These are phyloP conservation scores for Oncorhynchus mykiss DNA, from an alignment of 2,113 vertebrate species.

Conservation along the genomic window DNA sequence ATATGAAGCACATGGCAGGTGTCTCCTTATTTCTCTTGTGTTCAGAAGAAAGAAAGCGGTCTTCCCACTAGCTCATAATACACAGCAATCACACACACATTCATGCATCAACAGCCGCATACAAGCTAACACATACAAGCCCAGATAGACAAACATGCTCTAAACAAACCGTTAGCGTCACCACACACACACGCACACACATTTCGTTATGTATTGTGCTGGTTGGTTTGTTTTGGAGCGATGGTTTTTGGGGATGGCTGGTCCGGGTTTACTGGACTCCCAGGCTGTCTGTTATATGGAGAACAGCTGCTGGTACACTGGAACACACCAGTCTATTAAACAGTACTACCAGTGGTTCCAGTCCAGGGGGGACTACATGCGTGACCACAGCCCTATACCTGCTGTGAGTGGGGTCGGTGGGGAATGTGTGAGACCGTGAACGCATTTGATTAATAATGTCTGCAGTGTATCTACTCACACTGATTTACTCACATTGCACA, in stretches of 20 bases:
- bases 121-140: background rate
- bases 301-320: constrained; percentile 37
- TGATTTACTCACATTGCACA: too few relatives aligned
- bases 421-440: too few relatives aligned
- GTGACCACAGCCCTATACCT: background rate
- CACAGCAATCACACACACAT: constrained; percentile 3
- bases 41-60: background rate
- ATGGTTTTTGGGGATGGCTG: background rate
- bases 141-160: background rate
- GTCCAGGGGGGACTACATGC: background rate
- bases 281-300: constrained; percentile 31
- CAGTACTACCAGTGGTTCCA: constrained; percentile 11
- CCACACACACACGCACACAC: background rate
- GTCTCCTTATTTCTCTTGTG: background rate
- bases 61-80: background rate
- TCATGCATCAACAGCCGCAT: background rate
- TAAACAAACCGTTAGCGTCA: constrained; percentile 1
- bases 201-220: background rate
- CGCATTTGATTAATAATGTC: too few relatives aligned
- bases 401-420: background rate
- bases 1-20: background rate
- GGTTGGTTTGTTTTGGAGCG: too few relatives aligned
- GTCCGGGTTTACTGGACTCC: too few relatives aligned
- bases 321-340: constrained; percentile 15
- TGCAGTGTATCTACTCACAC: too few relatives aligned